phyloP scores from a whole-genome alignment of 2,888 invertebrate genomes.

The Limulus polyphemus region DNA sequence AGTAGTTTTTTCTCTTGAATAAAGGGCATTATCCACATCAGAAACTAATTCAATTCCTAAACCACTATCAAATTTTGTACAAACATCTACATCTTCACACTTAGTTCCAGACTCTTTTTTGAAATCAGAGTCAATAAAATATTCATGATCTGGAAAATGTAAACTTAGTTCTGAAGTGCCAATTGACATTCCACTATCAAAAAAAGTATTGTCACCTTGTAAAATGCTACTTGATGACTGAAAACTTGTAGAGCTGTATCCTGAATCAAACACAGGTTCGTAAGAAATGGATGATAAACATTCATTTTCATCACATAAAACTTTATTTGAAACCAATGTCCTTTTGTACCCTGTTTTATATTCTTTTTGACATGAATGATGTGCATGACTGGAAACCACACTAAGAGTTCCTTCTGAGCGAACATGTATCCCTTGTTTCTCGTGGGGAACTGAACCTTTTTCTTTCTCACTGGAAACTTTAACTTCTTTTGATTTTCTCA shows the following conservation, averaged over 20 bases:
- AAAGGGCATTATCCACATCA: slow-evolving; percentile 3
- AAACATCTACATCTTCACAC: slow-evolving; percentile 5
- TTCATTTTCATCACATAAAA: no score
- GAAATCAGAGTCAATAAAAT: neutral
- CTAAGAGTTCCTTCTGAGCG: no score
- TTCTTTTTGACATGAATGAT: no score
- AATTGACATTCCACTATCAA: slow-evolving; percentile 1
- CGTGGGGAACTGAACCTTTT: no score
- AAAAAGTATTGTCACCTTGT: neutral
- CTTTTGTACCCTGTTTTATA: no score
- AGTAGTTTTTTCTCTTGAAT: neutral
- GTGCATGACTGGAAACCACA: no score
- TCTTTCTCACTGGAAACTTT: no score
- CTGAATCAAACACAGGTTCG: neutral
- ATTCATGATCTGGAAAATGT: neutral
- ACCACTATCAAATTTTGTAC: slow-evolving; percentile 16
- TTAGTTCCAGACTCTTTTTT: neutral
- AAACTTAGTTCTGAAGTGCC: neutral
- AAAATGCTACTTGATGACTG: neutral
- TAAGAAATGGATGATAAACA: no score
- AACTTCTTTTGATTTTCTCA: no score
- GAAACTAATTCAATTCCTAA: slow-evolving; percentile 13
- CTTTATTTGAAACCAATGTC: no score
- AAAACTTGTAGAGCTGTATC: neutral
- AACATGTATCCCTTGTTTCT: no score